Base-by-base conservation (phyloP, 2,113 vertebrate species). In the Xenopus borealis region DNA sequence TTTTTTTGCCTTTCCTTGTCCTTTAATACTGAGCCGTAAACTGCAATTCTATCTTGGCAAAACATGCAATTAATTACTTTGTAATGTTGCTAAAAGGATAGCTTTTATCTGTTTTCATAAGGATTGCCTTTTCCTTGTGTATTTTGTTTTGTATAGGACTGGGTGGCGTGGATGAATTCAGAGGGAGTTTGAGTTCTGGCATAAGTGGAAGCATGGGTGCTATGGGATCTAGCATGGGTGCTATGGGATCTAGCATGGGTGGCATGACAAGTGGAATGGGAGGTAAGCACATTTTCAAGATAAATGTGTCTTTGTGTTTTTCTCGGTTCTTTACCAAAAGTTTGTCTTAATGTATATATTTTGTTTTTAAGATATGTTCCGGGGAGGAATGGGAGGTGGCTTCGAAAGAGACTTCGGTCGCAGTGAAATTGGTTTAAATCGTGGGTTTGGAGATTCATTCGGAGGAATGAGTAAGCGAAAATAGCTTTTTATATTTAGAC, bases 361-460 rank as follows among this genome's bases (percentile, higher is more conserved):
- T 67, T 45, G 2, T 40, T 58, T 83, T 71, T 83, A 57, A 94
- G 93, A 94, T 80, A 84, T 94, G 79, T 98, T 94, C 81, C 93
- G 94, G 64, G 93, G 95, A 62, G 95, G 95, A 72, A 94, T 98
- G 89, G 93, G 93, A 57, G 94, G 85, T 82, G 91, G 92, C 78
- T 93, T 97, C 90, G 96, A 99, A 64, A 91, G 96, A 69, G 97
- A 99, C 64, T 98, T 97, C 84, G 92, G 91, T 78, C 93, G 95
- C 80, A 86, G 87, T 84, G 97, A 99, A 63, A 91, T 99, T 89
- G 81, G 89, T 40, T 85, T 98, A 92, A 98, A 89, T 84, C 94
- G 96, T 82, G 91, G 94, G 61, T 98, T 96, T 85, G 95, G 93
- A 64, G 95, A 98, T 76, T 93, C 96, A 10, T 98, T 95, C 88